A percentile compares a stretch with the other conserved stretches of the same genome.
Evolutionary conservation across 1,140 invertebrate genomes (phyloP).

Genomic region (Papilio machaon): DNA sequence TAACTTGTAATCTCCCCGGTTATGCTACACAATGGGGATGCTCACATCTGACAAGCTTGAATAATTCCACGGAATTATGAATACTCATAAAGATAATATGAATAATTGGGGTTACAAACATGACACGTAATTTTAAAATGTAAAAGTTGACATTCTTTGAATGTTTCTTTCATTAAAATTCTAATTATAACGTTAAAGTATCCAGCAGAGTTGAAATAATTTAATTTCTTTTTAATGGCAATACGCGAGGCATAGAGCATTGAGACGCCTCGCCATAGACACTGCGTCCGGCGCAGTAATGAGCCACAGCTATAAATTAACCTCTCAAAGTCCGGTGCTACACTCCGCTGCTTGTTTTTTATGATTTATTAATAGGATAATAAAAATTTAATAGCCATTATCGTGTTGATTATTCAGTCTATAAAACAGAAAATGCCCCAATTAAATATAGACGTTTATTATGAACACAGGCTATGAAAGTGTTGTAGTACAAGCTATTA

Average conservation of each 20-base stretch:
- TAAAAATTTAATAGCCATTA: constrained; percentile 60
- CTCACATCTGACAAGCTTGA: constrained; percentile 34
- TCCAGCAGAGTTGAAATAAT: neutral
- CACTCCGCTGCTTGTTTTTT: constrained; percentile 43
- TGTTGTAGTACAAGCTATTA: constrained; percentile 65
- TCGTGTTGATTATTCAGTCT: constrained; percentile 61
- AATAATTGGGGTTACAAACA: constrained; percentile 8
- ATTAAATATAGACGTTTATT: constrained; percentile 73
- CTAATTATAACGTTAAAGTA: constrained; percentile 20
- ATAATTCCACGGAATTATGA: constrained; percentile 32
- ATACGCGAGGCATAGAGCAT: constrained; percentile 16
- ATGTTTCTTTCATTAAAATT: neutral
- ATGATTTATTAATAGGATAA: constrained; percentile 48
- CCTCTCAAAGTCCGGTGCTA: constrained; percentile 33
- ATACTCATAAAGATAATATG: constrained; percentile 24
- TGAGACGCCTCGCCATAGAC: constrained; percentile 25
- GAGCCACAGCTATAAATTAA: constrained; percentile 24
- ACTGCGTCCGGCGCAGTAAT: constrained; percentile 29
- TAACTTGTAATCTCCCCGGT: constrained; percentile 77
- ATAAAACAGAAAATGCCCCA: constrained; percentile 65
- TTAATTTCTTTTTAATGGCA: constrained; percentile 22
- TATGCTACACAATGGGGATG: constrained; percentile 47
- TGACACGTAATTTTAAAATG: neutral
- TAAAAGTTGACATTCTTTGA: neutral
- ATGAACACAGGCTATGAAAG: constrained; percentile 53